phyloP scores from a whole-genome alignment of 2,797 vertebrate species.

The Lagodon rhomboides region DNA sequence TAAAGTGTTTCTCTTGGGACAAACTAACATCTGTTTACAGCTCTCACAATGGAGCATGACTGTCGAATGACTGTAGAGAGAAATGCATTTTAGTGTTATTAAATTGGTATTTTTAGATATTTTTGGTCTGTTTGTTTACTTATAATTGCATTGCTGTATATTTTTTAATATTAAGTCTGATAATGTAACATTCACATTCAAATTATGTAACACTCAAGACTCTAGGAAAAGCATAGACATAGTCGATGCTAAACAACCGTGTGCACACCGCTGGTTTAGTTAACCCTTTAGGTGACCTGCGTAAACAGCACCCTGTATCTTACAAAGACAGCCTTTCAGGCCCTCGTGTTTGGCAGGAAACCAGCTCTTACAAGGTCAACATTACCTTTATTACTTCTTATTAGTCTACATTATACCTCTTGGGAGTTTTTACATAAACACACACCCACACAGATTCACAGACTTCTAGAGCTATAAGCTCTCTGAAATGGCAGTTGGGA shows the following conservation, averaged over 20 bases:
- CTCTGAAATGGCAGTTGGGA: conserved; percentile 50
- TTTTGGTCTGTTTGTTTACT: not conserved
- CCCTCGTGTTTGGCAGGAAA: conserved; percentile 71
- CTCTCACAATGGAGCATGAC: not conserved
- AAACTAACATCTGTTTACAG: not conserved
- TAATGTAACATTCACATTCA: not conserved
- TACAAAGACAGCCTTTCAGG: conserved; percentile 76
- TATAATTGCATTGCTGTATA: not conserved
- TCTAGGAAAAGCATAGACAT: not conserved
- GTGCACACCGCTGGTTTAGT: conserved; percentile 48
- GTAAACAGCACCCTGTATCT: conserved; percentile 38
- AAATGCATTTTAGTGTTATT: not conserved
- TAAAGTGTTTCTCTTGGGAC: not conserved
- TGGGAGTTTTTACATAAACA: conserved; percentile 76
- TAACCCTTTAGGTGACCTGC: conserved; percentile 55
- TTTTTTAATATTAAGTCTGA: not conserved
- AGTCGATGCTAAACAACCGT: not conserved
- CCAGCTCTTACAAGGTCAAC: conserved; percentile 75
- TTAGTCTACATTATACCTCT: conserved; percentile 71
- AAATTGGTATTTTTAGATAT: not conserved
- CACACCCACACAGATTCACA: conserved; percentile 50
- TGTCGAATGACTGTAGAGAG: not conserved
- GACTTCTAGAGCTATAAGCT: conserved; percentile 39
- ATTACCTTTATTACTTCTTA: conserved; percentile 76
- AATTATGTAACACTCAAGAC: not conserved